Evolutionary conservation across 2,888 invertebrate species (phyloP), one percentile per base, ranked within the genome.

Genomic region (Macaria notata): DNA sequence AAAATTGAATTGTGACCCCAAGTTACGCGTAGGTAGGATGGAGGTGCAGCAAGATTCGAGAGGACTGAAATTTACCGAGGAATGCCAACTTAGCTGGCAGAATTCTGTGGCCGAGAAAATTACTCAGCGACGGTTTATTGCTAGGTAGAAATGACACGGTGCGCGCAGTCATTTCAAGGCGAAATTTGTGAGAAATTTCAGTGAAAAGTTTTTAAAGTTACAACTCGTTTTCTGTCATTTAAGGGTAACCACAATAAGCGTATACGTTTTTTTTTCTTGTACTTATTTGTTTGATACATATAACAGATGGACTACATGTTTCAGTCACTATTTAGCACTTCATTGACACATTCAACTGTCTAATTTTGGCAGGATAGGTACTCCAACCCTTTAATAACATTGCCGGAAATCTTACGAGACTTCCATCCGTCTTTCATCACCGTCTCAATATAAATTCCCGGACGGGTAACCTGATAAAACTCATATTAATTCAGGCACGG

Each of bases 1-100:
- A 76, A 81, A 78, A 76, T 72, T 81, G 80, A 79, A 71, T 75
- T 79, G 80, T 79, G 76, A 74, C 72, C 69, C 63, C 67, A 64
- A 69, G 68, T 73, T 73, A 71, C 66, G 70, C 70, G 71, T 70
- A 69, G 66, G 62, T 64, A 71, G 77, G 76, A 79, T 71, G 73
- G 71, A 75, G 70, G 70, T 70, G 66, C 69, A 71, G 64, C 69
- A 69, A 65, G 64, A 72, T 70, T 74, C 66, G 61, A 63, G 59
- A 59, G 62, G 55, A 59, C 50, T 51, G 50, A 54, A 63, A 67
- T 56, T 62, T 58, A 52, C 50, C 47, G 49, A 54, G 46, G 54
- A 61, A 60, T 61, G 51, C 53, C 56, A 49, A 43, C 48, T 46
- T 38, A 42, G 9, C 36, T 33, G 4, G 36, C 44, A 61, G 54